Conservation (phyloP, 1,140 invertebrate species). For the Paraescarpia echinospica region DNA sequence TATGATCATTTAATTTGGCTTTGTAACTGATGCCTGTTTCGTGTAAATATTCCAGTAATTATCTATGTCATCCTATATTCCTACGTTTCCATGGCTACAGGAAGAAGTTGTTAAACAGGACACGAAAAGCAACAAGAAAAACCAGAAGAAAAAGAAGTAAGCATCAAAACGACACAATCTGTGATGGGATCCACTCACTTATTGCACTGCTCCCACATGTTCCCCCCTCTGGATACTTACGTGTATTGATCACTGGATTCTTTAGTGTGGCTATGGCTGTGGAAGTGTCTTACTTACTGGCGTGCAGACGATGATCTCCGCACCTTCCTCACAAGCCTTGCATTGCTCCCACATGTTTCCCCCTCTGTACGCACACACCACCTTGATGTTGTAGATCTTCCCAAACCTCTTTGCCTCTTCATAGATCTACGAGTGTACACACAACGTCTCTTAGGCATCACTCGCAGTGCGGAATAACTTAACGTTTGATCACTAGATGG, state of each 20-base stretch:
- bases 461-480: no score
- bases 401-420: constrained; percentile 95
- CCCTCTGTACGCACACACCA: constrained; percentile 97
- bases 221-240: constrained; percentile 96
- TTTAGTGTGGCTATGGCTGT: no score
- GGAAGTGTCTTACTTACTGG: no score
- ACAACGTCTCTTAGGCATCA: neutral
- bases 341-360: constrained; percentile 98
- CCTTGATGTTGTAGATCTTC: constrained; percentile 92
- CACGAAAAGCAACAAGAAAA: constrained; percentile 33
- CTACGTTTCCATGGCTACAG: neutral
- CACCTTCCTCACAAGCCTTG: constrained; percentile 90
- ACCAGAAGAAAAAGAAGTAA: constrained; percentile 31
- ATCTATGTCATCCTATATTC: no score
- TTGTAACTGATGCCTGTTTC: no score
- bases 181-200: neutral
- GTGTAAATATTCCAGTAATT: no score
- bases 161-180: neutral
- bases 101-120: constrained; percentile 20
- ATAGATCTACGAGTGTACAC: constrained; percentile 74
- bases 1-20: no score
- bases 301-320: constrained; percentile 96
- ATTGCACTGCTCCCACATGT: constrained; percentile 80
- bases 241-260: no score
- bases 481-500: no score